These are phyloP conservation scores for Sitta carolinensis DNA, from an alignment of 2,797 vertebrate genomes.

Conservation along the genomic window DNA sequence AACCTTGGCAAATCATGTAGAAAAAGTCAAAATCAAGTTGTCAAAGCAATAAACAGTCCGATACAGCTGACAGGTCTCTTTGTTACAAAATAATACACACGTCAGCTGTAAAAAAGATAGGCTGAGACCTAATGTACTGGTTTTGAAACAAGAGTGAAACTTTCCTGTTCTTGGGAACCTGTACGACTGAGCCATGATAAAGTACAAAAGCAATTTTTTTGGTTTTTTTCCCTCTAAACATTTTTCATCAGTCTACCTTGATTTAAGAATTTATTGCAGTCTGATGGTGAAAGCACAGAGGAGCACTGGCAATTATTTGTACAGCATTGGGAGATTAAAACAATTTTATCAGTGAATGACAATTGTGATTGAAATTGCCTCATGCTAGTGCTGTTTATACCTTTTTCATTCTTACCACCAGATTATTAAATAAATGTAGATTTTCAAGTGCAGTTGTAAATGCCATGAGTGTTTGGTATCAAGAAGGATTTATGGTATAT, in stretches of 20 bases:
- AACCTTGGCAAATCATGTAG: conserved; percentile 62
- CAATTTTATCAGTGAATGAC: neutral
- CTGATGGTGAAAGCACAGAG: neutral
- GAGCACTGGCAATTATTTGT: neutral
- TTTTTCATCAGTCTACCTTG: neutral
- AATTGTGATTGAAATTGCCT: neutral
- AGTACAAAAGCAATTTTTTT: neutral
- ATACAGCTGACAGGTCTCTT: conserved; percentile 41
- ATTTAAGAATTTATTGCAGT: neutral
- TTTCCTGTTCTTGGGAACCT: neutral
- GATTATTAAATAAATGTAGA: conserved; percentile 36
- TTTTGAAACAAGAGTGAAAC: neutral
- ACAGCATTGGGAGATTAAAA: neutral
- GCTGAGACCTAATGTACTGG: neutral
- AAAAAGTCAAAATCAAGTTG: conserved; percentile 65
- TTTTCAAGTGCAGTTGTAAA: conserved; percentile 54
- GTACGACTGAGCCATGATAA: neutral
- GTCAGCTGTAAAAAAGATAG: conserved; percentile 46
- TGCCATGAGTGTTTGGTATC: conserved; percentile 34
- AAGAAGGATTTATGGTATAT: conserved; percentile 59
- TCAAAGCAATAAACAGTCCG: conserved; percentile 49
- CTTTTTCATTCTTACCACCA: conserved; percentile 46
- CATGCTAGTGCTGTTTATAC: neutral
- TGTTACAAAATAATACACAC: conserved; percentile 29
- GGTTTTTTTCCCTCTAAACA: neutral